phyloP scores from a whole-genome alignment of 2,113 vertebrate species.

The Chelonoidis abingdonii region DNA sequence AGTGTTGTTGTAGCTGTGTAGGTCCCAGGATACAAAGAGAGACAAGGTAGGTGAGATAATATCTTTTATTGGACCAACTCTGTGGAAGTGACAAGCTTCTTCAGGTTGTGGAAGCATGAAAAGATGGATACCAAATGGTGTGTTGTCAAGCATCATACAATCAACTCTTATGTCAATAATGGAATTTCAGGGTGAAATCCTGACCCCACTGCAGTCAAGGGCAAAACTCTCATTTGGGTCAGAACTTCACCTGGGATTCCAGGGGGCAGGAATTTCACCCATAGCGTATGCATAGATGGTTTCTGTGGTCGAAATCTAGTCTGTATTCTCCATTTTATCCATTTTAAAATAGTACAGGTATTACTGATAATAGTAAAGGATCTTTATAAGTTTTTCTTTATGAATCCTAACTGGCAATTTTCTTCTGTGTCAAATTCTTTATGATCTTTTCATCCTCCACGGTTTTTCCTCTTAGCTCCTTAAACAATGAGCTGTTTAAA shows the following conservation, averaged over 20 bases:
- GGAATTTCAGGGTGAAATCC: not conserved
- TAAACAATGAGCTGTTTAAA: not conserved
- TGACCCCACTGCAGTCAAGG: not conserved
- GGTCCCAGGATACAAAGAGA: not conserved
- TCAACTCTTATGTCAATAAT: not conserved
- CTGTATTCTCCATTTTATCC: not conserved
- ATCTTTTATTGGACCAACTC: not conserved
- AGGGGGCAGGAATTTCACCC: not conserved
- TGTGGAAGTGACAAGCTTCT: not conserved
- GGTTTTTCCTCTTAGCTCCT: not conserved
- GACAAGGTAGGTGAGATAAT: not conserved
- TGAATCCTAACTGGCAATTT: not conserved
- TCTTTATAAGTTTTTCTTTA: not conserved
- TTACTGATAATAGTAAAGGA: not conserved
- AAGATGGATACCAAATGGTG: not conserved
- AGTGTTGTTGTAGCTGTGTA: not conserved
- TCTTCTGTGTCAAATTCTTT: not conserved
- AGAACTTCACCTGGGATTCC: not conserved
- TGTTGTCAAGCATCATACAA: not conserved
- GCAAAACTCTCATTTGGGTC: not conserved
- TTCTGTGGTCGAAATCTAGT: not conserved
- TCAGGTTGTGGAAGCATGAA: not conserved
- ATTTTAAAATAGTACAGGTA: not conserved
- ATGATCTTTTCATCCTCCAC: not conserved
- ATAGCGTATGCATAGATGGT: not conserved